Percentiles rank a stretch among this genome's conserved stretches.
These are phyloP conservation scores for Ernsta delagoae DNA, from an alignment of 2,888 invertebrate species.

Conservation along the genomic window DNA sequence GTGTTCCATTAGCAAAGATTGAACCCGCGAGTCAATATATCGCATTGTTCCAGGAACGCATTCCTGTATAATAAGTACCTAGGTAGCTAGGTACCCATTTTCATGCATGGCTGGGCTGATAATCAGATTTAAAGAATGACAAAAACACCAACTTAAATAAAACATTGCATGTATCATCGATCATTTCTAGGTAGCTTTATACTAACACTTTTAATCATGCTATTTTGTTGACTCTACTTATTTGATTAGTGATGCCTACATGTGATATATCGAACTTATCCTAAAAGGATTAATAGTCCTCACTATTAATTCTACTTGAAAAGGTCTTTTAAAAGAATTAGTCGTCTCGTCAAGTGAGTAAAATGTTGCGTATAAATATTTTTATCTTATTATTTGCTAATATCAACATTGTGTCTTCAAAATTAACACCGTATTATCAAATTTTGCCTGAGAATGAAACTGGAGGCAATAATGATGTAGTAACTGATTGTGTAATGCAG, in stretches of 20 bases:
- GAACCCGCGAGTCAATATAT: too few relatives aligned
- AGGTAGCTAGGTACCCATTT: too few relatives aligned
- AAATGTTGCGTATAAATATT: background rate
- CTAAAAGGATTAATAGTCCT: background rate
- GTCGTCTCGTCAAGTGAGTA: background rate
- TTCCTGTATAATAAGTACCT: too few relatives aligned
- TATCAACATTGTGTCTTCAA: background rate
- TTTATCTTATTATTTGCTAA: background rate
- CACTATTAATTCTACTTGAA: background rate
- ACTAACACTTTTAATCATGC: conserved; percentile 1
- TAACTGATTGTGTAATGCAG: conserved; percentile 16
- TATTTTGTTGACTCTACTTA: conserved; percentile 22
- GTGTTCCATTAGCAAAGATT: too few relatives aligned
- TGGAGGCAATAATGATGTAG: background rate
- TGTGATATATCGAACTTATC: background rate
- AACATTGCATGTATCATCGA: background rate
- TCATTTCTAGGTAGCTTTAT: too few relatives aligned
- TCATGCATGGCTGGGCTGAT: too few relatives aligned
- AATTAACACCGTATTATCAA: background rate
- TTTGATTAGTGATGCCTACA: background rate
- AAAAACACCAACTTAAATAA: too few relatives aligned
- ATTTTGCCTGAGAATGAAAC: background rate
- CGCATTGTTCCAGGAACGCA: too few relatives aligned
- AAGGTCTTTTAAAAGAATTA: background rate
- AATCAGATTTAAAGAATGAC: too few relatives aligned